Conservation (phyloP, 2,888 invertebrate species). For the Drosophila subquinaria region DNA sequence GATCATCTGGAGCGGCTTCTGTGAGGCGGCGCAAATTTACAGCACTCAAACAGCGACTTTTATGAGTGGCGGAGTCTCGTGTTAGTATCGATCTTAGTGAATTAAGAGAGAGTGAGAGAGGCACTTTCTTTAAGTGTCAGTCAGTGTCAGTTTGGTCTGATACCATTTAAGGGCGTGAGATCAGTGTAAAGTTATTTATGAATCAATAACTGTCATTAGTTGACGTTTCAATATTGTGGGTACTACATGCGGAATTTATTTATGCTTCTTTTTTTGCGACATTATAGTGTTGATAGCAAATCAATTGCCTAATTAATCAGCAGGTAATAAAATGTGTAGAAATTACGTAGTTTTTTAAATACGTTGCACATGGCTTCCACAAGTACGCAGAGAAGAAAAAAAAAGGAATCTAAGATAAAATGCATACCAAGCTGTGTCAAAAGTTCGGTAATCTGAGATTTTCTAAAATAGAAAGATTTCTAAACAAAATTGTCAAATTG, state of each 20-base stretch:
- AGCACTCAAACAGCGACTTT: slow-evolving; percentile 84
- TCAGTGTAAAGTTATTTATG: slow-evolving; percentile 21
- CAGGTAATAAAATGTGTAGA: background rate
- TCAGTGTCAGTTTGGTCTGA: slow-evolving; percentile 5
- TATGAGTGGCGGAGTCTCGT: slow-evolving; percentile 82
- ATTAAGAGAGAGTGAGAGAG: background rate
- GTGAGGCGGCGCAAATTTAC: slow-evolving; percentile 85
- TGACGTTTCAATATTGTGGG: background rate
- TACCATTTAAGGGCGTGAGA: slow-evolving; percentile 19
- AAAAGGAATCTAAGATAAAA: too few relatives aligned
- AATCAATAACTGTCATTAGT: slow-evolving; percentile 40
- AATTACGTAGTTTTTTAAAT: background rate
- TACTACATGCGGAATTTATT: background rate
- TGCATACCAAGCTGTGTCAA: too few relatives aligned
- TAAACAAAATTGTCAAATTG: too few relatives aligned
- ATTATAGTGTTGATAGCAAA: slow-evolving; percentile 11
- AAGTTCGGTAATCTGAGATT: too few relatives aligned
- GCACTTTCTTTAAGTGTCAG: slow-evolving; percentile 47
- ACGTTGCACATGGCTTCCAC: slow-evolving; percentile 1
- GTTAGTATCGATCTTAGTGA: slow-evolving; percentile 78
- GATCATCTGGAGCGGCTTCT: slow-evolving; percentile 85
- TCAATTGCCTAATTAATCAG: slow-evolving; percentile 17
- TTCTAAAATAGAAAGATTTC: too few relatives aligned
- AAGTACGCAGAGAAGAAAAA: background rate
- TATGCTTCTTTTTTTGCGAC: background rate